Evolutionary conservation across 2,888 invertebrate species (phyloP), one percentile per base, ranked within the genome.

Genomic region (Liodrosophila aerea): DNA sequence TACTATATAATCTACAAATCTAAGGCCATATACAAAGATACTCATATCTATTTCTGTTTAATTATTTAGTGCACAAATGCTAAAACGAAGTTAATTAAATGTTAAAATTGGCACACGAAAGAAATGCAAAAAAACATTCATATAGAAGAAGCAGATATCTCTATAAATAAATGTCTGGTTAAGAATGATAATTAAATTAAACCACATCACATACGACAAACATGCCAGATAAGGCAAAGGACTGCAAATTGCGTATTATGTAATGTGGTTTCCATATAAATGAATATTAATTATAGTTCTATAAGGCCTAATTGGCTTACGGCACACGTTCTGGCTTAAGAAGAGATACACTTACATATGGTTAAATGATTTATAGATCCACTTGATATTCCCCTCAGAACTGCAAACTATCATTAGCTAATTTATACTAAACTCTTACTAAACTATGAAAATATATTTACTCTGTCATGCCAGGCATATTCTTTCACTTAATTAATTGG

Each of bases 51-150:
- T 18, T 44, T 50, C 13, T 70, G 41, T 18, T 65, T 61, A 36
- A 61, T 63, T 73, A 76, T 66, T 76, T 78, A 78, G 80, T 80
- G 63, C 58, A 34, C 15, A 50, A 39, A 31, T 66, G 80, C 63
- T 78, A 73, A 73, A 41, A 50, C 51, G 36, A 16, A 39, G 41
- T 58, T 52, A 78, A 69, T 65, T 34, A 40, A 69, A 50, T 39
- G 41, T 36, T 51, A 45, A 62, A 53, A 50, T 61, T 54, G 54
- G 62, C 54, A 50, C 36, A 36, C 45, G 31, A 50, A 54, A 50
- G 16, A 15, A 45, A 34, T 7, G 37, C 34, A 34, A 45, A 47
- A 40, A 45, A 52, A 47, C 53, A 44, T 15, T 22, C 43, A 68
- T 50, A 46, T 54, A 60, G 58, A 58, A 37, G 22, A 13, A 37